Evolutionary conservation across 2,888 invertebrate genomes (phyloP), one percentile per base, ranked within the genome.

Genomic region (Mythimna ferrago): DNA sequence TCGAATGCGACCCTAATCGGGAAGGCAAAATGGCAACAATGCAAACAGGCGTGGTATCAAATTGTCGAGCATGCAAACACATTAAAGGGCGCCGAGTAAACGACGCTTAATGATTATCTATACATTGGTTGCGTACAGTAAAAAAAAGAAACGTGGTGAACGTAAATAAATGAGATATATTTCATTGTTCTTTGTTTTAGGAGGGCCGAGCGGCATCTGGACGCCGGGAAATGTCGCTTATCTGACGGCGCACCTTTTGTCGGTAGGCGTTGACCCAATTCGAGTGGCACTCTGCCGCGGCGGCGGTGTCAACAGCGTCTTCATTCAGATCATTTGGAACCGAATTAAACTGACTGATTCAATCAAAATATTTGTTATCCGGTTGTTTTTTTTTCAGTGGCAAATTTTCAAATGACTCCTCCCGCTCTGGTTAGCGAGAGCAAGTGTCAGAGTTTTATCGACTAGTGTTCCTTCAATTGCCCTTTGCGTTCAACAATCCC

Each of bases 171-270:
- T 93, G 93, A 92, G 92, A 91, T 92, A 91, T 93, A 93, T 94
- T 94, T 92, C 92, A 93, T 93, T 92, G 92, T 91, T 93, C 93
- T 94, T 95, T 95, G 94, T 95, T 95, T 94, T 89, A 90, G 92
- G 90, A 90, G 91, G 92, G 90, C 92, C 91, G 89, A 88, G 90
- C 91, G 93, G 92, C 93, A 93, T 94, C 93, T 93, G 94, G 93
- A 91, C 93, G 93, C 91, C 93, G 94, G 94, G 92, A 93, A 94
- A 93, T 92, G 93, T 91, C 92, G 94, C 93, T 95, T 95, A 95
- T 95, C 94, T 93, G 92, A 92, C 92, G 93, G 93, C 94, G 92
- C 95, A 95, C 96, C 96, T 96, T 95, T 96, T 94, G 94, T 94
- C 91, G 90, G 93, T 91, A 93, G 93, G 94, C 94, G 94, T 93